Evolutionary conservation across 2,797 vertebrate genomes (phyloP).

Genomic region (Garrulus glandarius): DNA sequence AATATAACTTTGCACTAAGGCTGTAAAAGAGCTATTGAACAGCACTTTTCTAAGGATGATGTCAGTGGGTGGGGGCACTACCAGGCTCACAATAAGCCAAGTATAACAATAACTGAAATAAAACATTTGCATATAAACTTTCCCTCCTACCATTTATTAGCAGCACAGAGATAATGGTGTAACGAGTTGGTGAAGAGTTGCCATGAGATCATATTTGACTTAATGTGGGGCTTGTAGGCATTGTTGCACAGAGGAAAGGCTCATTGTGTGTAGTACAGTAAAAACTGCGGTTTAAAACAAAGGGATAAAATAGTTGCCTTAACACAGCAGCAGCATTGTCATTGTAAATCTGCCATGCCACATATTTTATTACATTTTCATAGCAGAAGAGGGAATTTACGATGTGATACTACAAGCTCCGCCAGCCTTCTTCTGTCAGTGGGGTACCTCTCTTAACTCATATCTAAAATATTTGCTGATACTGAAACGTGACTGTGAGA

Average conservation of each 20-base stretch:
- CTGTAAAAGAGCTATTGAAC: not conserved
- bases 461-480: conserved; percentile 70
- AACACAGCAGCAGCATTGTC: conserved; percentile 36
- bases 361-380: conserved; percentile 67
- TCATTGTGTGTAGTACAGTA: conserved; percentile 23
- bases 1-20: not conserved
- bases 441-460: conserved; percentile 66
- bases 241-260: not conserved
- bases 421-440: conserved; percentile 63
- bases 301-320: conserved; percentile 43
- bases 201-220: conserved; percentile 13
- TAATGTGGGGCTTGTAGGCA: not conserved
- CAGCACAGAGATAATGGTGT: not conserved
- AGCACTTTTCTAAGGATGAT: conserved; percentile 20
- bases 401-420: conserved; percentile 61
- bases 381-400: conserved; percentile 70
- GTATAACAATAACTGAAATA: not conserved
- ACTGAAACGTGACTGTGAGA: conserved; percentile 43
- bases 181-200: not conserved
- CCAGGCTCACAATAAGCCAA: not conserved
- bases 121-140: conserved; percentile 39
- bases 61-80: conserved; percentile 51
- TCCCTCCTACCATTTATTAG: conserved; percentile 7
- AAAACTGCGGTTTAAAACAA: conserved; percentile 53
- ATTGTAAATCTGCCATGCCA: conserved; percentile 62